Evolutionary conservation across 2,888 invertebrate species (phyloP), one percentile per base, ranked within the genome.

Genomic region (Mimumesa dahlbomi): DNA sequence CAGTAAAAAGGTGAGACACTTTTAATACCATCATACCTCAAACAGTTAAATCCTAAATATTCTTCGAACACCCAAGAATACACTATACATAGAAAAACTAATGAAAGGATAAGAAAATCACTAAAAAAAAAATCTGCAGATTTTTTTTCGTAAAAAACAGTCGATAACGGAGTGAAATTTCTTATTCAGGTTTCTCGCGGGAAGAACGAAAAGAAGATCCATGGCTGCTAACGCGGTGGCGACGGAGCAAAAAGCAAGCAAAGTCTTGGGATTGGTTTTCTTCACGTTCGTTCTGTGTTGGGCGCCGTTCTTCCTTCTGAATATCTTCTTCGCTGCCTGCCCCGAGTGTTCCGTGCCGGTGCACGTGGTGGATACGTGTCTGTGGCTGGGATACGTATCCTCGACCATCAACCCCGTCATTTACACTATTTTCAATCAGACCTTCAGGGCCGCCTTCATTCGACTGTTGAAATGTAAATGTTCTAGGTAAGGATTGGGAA

Each of bases 221-320:
- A 87, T 95, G 72, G 94, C 95, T 1, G 94, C 94, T 7, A 95
- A 95, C 85, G 94, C 95, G 0, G 95, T 96, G 1, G 95, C 95
- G n/a, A 95, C 95, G 25, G 97, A 98, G 89, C 97, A 98, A 89
- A 98, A 98, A 87, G 98, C 98, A 1, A 97, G 97, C 58, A 97
- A 98, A 90, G 97, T 96, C 0, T 91, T 98, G 4, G 97, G 97
- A 0, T 90, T 97, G 40, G 97, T 97, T 0, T 98, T 98, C 91
- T 96, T 96, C 90, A 96, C 96, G 0, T 97, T 97, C 89, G 97
- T 97, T 53, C 90, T 97, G 7, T 97, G 97, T 87, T 97, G 97
- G 97, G 94, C 96, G 16, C 97, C 97, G 1, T 98, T 97, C 90
- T 97, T 97, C 90, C 91, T 96, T 53, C 91, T 96, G 63, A 97